These are phyloP conservation scores for Lithophane semibrunnea DNA, from an alignment of 2,888 invertebrate species.

Conservation along the genomic window DNA sequence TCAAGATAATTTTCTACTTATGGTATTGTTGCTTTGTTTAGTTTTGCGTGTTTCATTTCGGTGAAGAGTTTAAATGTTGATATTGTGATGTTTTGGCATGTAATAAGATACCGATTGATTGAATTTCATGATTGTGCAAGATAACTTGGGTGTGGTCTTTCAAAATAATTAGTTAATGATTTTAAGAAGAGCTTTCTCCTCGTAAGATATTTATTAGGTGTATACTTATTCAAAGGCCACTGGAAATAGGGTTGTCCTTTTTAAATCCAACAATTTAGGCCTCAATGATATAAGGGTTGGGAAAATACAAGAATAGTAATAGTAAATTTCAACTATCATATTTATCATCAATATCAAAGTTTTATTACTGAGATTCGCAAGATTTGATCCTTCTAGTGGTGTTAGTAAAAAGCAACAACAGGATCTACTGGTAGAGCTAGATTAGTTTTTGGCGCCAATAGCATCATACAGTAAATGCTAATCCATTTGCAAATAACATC, in stretches of 20 bases:
- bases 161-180: neutral
- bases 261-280: neutral
- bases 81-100: conserved; percentile 6
- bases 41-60: neutral
- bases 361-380: neutral
- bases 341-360: neutral
- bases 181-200: neutral
- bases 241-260: neutral
- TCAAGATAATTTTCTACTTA: conserved; percentile 10
- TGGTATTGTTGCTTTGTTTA: conserved; percentile 3
- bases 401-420: neutral
- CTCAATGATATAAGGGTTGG: no score
- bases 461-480: neutral
- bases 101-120: conserved; percentile 5
- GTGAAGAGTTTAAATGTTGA: conserved; percentile 14
- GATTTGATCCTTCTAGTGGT: neutral
- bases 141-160: neutral
- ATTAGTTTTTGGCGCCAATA: neutral
- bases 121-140: conserved; percentile 9
- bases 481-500: conserved; percentile 1
- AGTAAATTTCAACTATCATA: neutral
- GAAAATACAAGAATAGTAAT: neutral
- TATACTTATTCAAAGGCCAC: neutral
- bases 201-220: neutral
- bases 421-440: neutral